These are phyloP conservation scores for Eulithis prunata DNA, from an alignment of 2,888 invertebrate species.

Conservation along the genomic window DNA sequence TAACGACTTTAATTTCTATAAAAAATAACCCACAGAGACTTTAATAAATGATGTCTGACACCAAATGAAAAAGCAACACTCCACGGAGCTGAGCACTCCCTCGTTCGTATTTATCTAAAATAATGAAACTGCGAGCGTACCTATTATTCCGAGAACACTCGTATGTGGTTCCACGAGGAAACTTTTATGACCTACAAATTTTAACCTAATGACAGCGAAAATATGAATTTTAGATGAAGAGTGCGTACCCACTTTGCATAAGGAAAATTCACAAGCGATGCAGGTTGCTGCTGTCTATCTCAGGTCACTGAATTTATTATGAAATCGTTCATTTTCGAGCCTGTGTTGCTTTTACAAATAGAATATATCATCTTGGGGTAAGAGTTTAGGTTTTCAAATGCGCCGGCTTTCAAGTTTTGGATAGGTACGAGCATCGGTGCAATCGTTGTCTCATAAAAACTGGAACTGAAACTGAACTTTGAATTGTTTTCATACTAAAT, in stretches of 20 bases:
- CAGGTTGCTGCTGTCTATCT: neutral
- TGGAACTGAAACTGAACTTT: too few relatives aligned
- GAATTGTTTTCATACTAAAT: too few relatives aligned
- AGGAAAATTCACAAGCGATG: slow-evolving; percentile 1
- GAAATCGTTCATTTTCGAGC: too few relatives aligned
- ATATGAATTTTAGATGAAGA: slow-evolving; percentile 44
- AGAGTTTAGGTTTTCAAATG: too few relatives aligned
- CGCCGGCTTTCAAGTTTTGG: too few relatives aligned
- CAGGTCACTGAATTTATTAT: too few relatives aligned
- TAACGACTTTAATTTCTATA: slow-evolving; percentile 22
- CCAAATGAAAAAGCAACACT: slow-evolving; percentile 24
- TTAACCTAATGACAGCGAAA: slow-evolving; percentile 44
- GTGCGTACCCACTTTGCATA: slow-evolving; percentile 37
- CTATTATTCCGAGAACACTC: slow-evolving; percentile 29
- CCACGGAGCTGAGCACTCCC: slow-evolving; percentile 13
- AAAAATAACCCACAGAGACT: slow-evolving; percentile 26
- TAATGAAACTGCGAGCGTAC: slow-evolving; percentile 31
- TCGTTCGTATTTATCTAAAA: slow-evolving; percentile 29
- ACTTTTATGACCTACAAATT: slow-evolving; percentile 44
- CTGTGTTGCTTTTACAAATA: too few relatives aligned
- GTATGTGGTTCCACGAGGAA: slow-evolving; percentile 35
- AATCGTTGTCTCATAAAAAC: too few relatives aligned
- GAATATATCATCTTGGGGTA: too few relatives aligned
- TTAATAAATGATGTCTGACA: slow-evolving; percentile 23
- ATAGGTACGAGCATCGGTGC: too few relatives aligned